Evolutionary conservation across 2,888 invertebrate species (phyloP), one percentile per base, ranked within the genome.

Genomic region (Morinoia aosen): DNA sequence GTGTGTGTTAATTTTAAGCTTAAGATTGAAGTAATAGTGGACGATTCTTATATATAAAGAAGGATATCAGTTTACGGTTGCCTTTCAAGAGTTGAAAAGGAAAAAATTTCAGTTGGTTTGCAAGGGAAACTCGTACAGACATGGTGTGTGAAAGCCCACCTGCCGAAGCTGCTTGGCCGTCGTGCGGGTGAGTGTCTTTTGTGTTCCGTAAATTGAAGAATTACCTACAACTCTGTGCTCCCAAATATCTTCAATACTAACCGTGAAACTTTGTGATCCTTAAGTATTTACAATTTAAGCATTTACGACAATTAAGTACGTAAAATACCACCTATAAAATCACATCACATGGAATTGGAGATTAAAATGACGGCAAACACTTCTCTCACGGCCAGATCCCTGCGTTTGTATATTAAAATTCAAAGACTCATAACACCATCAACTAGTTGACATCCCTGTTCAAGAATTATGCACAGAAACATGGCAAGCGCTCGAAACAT

Each of bases 111-210:
- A 48, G 48, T 48, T 48, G 48, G 2, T 48, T 48, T 33, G 25
- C 33, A 33, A 8, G 33, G n/a, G n/a, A n/a, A n/a, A n/a, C n/a
- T n/a, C 40, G 39, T 11, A 25, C 88, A 88, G 39, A 16, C 40
- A 90, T 90, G 90, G 90, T 90, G 40, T 90, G 90, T 25, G 90
- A 90, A 40, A 90, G 40, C 90, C 90, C 90, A 16, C 19, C 90
- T 40, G 48, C 39, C 1, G 90, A 90, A 33, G 40, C 90, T 14
- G 40, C 90, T 14, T 40, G 90, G 90, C 90, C 90, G 90, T 39
- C 90, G 48, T 90, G 10, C 90, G 90, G 90, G 90, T 90, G 90
- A 90, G 90, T 90, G 40, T 39, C 90, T 33, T 76, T 76, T 10
- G 33, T 33, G 16, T 16, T 33, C 76, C 25, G 0, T 16, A 76